Evolutionary conservation across 1,140 invertebrate species (phyloP).

Genomic region (Atta cephalotes): DNA sequence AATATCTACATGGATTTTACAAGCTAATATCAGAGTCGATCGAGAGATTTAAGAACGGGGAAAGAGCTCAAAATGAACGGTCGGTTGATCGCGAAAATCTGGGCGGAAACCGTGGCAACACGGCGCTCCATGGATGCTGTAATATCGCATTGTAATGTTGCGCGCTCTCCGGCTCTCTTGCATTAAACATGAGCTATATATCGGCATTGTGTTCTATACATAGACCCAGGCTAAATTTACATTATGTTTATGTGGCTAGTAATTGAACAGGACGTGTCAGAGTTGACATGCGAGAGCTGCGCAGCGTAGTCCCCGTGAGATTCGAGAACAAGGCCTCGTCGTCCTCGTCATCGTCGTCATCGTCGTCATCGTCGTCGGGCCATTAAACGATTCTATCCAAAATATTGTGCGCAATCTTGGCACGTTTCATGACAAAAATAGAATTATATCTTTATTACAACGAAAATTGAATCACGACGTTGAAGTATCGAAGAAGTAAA

Average conservation of each 20-base stretch:
- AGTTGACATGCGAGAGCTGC: conserved; percentile 31
- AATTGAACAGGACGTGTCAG: conserved; percentile 62
- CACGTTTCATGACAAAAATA: conserved; percentile 30
- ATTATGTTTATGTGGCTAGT: conserved; percentile 73
- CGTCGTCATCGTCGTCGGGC: background rate
- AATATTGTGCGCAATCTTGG: conserved; percentile 3
- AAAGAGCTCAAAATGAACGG: conserved; percentile 13
- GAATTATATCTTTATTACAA: conserved; percentile 8
- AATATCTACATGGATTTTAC: background rate
- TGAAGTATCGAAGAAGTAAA: background rate
- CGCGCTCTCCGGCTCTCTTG: conserved; percentile 62
- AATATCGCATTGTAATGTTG: conserved; percentile 74
- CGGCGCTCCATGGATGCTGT: conserved; percentile 60
- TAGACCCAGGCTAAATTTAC: conserved; percentile 71
- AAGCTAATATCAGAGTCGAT: conserved; percentile 15
- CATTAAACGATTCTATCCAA: conserved; percentile 31
- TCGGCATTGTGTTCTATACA: conserved; percentile 70
- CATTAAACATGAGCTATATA: conserved; percentile 78
- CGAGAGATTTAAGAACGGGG: background rate
- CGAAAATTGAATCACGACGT: background rate
- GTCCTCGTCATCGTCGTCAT: conserved; percentile 21
- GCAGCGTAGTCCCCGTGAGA: conserved; percentile 35
- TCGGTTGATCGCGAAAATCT: conserved; percentile 63
- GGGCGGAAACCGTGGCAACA: conserved; percentile 63
- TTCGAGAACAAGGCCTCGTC: conserved; percentile 38